Conservation (phyloP, 2,113 vertebrate genomes). For the Coreoperca whiteheadi region DNA sequence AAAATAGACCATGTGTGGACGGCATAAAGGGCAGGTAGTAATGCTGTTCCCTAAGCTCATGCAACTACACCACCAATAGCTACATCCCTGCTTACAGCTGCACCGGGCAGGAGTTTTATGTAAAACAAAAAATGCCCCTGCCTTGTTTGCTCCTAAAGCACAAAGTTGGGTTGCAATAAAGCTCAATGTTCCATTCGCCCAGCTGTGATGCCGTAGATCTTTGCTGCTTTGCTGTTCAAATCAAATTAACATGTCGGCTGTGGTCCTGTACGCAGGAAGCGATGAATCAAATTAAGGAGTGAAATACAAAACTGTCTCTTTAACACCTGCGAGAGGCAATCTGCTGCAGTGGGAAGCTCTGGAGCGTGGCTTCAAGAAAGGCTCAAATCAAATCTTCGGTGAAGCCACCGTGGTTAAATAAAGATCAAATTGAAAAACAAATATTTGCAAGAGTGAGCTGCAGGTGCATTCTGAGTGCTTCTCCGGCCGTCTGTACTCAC, state of each 20-base stretch:
- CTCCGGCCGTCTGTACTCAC: conserved; percentile 83
- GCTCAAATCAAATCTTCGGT: not conserved
- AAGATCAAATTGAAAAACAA: not conserved
- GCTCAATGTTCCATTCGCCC: not conserved
- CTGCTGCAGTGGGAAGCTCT: not conserved
- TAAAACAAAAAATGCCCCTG: not conserved
- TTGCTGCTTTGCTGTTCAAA: conserved; percentile 22
- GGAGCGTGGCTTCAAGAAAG: not conserved
- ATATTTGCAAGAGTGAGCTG: not conserved
- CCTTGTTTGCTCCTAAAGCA: not conserved
- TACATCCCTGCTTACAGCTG: not conserved
- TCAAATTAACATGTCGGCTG: conserved; percentile 54
- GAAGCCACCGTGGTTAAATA: not conserved
- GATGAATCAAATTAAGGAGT: conserved; percentile 54
- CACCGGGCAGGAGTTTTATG: not conserved
- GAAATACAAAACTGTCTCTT: conserved; percentile 33
- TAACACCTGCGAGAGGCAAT: conserved; percentile 45
- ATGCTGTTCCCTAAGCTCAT: not conserved
- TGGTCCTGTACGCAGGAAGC: conserved; percentile 54
- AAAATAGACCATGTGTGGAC: not conserved
- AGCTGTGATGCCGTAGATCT: conserved; percentile 20
- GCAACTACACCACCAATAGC: not conserved
- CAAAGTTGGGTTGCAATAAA: conserved; percentile 2
- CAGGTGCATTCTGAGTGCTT: no score
- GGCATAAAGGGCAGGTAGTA: not conserved